Evolutionary conservation across 2,888 invertebrate species (phyloP), one percentile per base, ranked within the genome.

Genomic region (Andrena camellia): DNA sequence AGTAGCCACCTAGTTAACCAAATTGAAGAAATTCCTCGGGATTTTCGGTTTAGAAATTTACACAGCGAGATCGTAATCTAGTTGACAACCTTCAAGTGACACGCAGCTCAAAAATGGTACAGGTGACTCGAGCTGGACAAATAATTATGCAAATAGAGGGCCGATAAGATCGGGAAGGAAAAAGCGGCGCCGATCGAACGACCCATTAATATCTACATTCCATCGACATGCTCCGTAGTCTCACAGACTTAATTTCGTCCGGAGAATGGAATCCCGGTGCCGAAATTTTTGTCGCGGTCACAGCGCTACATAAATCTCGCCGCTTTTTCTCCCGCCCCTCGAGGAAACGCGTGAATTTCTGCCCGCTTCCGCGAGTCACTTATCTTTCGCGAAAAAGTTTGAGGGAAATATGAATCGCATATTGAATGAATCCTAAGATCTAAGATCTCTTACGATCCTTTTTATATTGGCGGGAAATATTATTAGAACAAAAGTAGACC

Each of bases 111-210:
- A 63, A 57, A 80, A 50, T 57, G 54, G 29, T 67, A 81, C 71
- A 48, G 33, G 20, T 57, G 62, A 80, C 62, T 52, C 20, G 23
- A 42, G 66, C 26, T 54, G 71, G 57, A 81, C 81, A 42, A 81
- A 81, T 68, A 81, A 80, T 81, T 81, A 81, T 81, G 81, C 63
- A 81, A 81, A 81, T 81, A 72, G 54, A 8, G 31, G 50, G n/a
- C 2, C 48, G 81, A 81, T 81, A 81, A 62, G 72, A 81, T 81
- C 81, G 50, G 33, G n/a, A 4, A 10, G 26, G 54, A 72, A 79
- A 80, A 62, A 80, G 26, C 62, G 71, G 57, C 54, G 54, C 20
- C 78, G 62, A 84, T 73, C 76, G 77, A 79, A 42, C 33, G 62
- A 2, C 23, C 54, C 71, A 54, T 85, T 74, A 59, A 79, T 85